Evolutionary conservation across 2,888 invertebrate genomes (phyloP), one percentile per base, ranked within the genome.

Genomic region (Parnassius glacialis): DNA sequence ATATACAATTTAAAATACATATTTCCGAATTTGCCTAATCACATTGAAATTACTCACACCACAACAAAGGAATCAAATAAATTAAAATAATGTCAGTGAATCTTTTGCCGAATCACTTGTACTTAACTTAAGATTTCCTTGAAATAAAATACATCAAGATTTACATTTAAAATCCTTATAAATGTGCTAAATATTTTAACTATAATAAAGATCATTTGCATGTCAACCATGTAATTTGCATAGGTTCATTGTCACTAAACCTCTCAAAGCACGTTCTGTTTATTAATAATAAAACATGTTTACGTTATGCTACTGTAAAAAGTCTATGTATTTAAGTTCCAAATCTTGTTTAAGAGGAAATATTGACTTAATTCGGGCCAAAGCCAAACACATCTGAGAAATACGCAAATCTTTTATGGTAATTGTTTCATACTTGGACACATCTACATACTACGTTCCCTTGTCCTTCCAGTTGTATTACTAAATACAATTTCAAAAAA

Each of bases 41-140:
- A 12, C 48, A 25, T 48, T 54, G 58, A 44, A 51, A 47, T 52
- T 42, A 50, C 41, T 44, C 53, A 53, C 53, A 25, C 10, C 42
- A 10, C 44, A 59, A 63, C 58, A 63, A 63, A 63, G 59, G 47
- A 47, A 10, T 9, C 10, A 51, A 47, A 62, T 62, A 54, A 41
- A 42, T 62, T 45, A 54, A 41, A 42, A 55, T 45, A 51, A 51
- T 16, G 62, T 55, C 58, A 7, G 13, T 44, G 13, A 20, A 43
- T 45, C 20, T 20, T 16, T 55, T 42, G 9, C 2, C 9, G 44
- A 43, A 44, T 47, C 10, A 58, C 16, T 48, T 16, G 48, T 48
- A 48, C 16, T 48, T 48, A 13, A 34, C 5, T 1, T 34, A 34
- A 34, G 5, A 10, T 43, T 43, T 43, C 1, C 13, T 1, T 45